Evolutionary conservation across 1,140 invertebrate species (phyloP), one percentile per base, ranked within the genome.

Genomic region (Branchinecta lindahli): DNA sequence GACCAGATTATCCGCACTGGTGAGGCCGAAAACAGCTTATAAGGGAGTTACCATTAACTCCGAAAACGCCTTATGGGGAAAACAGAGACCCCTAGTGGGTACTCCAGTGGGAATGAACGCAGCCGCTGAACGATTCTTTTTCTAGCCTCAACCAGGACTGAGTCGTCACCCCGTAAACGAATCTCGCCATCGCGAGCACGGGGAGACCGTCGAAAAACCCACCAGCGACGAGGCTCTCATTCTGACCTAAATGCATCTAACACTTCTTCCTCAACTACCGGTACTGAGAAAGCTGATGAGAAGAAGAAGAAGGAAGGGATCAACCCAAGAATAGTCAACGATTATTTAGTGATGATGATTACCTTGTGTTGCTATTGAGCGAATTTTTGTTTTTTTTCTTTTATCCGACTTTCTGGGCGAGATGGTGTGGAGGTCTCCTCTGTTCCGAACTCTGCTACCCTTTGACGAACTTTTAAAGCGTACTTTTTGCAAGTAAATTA

Each of bases 271-370:
- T 33, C 33, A 33, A 61, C 52, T 61, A 15, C 18, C 52, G 52
- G 18, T 61, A 15, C 52, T 15, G 12, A 12, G 4, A 61, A 61
- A 12, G 2, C 12, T 61, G 52, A 20, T 61, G 52, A 6, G 18
- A 61, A 12, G 52, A 61, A 12, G 52, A 61, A 61, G 52, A 61
- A 33, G 33, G 33, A 61, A 20, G 52, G 52, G 12, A 15, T 61
- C 12, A 61, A 61, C 52, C 52, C 52, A 15, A 15, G 52, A 15
- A 61, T 61, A 61, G 52, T 61, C 52, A 61, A 61, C 18, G 52
- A 61, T 61, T 61, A 61, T 61, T 61, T 61, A 20, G 52, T 61
- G 52, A 61, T 61, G 52, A 61, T 61, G 52, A 61, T 61, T 61
- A 61, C 12, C 18, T 61, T 61, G 18, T 61, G 52, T 61, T 61